These are phyloP conservation scores for Ranitomeya imitator DNA, from an alignment of 2,113 vertebrate genomes.

Conservation along the genomic window DNA sequence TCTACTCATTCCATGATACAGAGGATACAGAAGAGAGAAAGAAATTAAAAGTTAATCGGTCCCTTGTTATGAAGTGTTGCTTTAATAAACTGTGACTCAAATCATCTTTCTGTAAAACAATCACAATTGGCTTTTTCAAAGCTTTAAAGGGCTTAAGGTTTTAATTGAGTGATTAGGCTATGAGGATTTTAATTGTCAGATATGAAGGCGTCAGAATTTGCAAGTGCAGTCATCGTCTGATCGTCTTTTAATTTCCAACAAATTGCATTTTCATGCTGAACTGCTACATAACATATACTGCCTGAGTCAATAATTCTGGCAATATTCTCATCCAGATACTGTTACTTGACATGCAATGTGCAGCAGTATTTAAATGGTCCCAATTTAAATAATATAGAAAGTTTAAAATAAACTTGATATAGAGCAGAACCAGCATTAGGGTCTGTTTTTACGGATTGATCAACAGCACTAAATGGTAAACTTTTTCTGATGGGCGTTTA, in stretches of 20 bases:
- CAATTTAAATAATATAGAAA: no score
- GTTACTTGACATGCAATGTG: not conserved
- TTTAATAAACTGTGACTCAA: constrained; percentile 41
- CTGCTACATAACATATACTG: constrained; percentile 8
- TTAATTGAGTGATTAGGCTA: constrained; percentile 47
- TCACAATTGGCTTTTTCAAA: constrained; percentile 32
- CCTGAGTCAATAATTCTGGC: not conserved
- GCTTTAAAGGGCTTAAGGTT: constrained; percentile 15
- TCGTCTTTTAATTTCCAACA: constrained; percentile 26
- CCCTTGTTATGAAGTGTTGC: constrained; percentile 49
- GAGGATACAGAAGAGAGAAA: constrained; percentile 34
- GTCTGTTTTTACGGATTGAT: no score
- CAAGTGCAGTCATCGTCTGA: constrained; percentile 17
- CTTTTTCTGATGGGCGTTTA: no score
- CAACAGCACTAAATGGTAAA: no score
- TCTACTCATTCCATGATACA: constrained; percentile 15
- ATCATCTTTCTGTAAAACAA: constrained; percentile 24
- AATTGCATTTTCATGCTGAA: constrained; percentile 20
- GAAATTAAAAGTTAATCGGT: constrained; percentile 48
- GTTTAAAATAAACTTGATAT: no score
- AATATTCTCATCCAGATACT: not conserved
- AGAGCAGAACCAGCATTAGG: no score
- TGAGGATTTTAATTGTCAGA: constrained; percentile 49
- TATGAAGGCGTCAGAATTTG: constrained; percentile 30
- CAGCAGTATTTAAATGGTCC: not conserved